Evolutionary conservation across 37 sponge, comb jelly and placozoan genomes (phyloP).

Genomic region (Spongilla lacustris): DNA sequence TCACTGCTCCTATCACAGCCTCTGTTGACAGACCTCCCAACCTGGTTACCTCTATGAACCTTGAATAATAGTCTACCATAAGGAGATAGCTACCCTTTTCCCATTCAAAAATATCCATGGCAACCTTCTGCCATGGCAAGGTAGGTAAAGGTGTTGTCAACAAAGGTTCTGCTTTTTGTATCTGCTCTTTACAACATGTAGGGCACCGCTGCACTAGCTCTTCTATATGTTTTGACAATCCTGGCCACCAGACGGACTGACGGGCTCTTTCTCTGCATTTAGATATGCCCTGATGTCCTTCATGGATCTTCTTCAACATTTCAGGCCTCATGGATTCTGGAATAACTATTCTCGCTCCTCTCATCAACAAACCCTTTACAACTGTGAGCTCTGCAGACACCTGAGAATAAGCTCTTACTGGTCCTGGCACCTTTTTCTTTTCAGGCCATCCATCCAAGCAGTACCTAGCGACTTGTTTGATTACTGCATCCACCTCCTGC

Average conservation of each 20-base stretch:
- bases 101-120: constrained; percentile 56
- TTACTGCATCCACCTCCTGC: constrained; percentile 42
- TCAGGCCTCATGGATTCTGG: constrained; percentile 16
- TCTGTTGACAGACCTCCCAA: constrained; percentile 11
- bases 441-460: constrained; percentile 42
- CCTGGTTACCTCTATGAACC: constrained; percentile 62
- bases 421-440: not conserved
- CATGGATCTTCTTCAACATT: constrained; percentile 36
- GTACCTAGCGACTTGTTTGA: constrained; percentile 19
- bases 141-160: constrained; percentile 29
- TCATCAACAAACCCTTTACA: constrained; percentile 36
- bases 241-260: constrained; percentile 54
- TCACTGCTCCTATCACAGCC: constrained; percentile 42
- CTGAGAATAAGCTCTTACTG: constrained; percentile 7
- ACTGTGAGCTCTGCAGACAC: constrained; percentile 29
- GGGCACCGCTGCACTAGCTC: constrained; percentile 21
- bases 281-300: constrained; percentile 50
- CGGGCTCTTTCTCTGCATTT: constrained; percentile 41
- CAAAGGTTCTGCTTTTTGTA: constrained; percentile 13
- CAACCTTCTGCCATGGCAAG: constrained; percentile 67
- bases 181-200: constrained; percentile 36
- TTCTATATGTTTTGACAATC: constrained; percentile 26
- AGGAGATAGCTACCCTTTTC: constrained; percentile 31
- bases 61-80: constrained; percentile 68
- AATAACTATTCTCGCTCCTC: constrained; percentile 36